Base-by-base conservation (phyloP, 2,113 vertebrate species). In the Eupsittula cactorum region DNA sequence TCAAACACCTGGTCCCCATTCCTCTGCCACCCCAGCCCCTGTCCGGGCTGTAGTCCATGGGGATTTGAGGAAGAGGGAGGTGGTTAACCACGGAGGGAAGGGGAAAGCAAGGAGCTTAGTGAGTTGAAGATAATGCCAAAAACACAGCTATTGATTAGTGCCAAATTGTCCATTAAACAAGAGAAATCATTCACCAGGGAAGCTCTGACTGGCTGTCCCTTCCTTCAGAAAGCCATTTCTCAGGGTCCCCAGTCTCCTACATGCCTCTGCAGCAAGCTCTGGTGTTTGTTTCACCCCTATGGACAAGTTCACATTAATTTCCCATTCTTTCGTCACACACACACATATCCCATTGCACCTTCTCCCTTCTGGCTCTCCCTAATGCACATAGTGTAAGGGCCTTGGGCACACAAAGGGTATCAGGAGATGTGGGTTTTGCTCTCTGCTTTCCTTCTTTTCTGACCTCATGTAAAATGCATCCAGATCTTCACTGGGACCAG, bases 21-120 rank as follows among this genome's bases (percentile, higher is more conserved):
- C 86, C 59, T 44, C 84, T 63, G 85, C 82, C 11, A 9, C 52
- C 53, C 57, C 60, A 86, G 67, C n/a, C 77, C n/a, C 71, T 65
- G 44, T 88, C 78, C n/a, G n/a, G n/a, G 8, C 88, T 94, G 82
- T 4, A 11, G 42, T 68, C 50, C 41, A 37, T 3, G 4, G 41
- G 42, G 23, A 44, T 39, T 37, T 3, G 4, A 33, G 25, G 37
- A 78, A 60, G 16, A 70, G 37, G 49, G 69, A 95, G 73, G 89
- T 91, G 88, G 85, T 96, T 94, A 95, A 91, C 79, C 74, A 79
- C 75, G 3, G 10, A 47, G 73, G n/a, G 49, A 92, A 71, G 41
- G 47, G 35, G 41, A 85, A 86, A 90, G 33, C 25, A 11, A 89
- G 77, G n/a, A 93, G 57, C 80, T 87, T 83, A 78, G 70, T 65